phyloP scores from a whole-genome alignment of 2,888 invertebrate species.

The Tupiocoris notatus region DNA sequence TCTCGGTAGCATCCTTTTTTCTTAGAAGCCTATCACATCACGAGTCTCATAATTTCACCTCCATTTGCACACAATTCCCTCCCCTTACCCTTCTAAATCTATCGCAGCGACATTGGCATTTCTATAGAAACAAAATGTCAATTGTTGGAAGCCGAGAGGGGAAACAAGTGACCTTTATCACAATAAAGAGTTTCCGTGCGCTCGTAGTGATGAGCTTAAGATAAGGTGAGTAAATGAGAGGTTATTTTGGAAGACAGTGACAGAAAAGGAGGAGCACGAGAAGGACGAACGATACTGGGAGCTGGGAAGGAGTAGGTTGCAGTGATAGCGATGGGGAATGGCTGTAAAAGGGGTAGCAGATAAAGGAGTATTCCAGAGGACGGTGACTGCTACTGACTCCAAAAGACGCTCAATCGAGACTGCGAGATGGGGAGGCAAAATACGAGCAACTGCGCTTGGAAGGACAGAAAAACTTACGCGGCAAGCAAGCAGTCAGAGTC shows the following conservation, averaged over 20 bases:
- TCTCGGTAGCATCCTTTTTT: too few relatives aligned
- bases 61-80: not conserved
- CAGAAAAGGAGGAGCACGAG: not conserved
- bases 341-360: not conserved
- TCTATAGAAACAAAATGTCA: constrained; percentile 32
- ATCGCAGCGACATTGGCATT: constrained; percentile 10
- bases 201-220: not conserved
- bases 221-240: not conserved
- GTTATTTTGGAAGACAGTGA: not conserved
- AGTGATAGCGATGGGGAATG: not conserved
- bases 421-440: not conserved
- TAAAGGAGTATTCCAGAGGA: not conserved
- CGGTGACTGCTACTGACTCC: not conserved
- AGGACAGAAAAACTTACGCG: not conserved
- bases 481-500: not conserved
- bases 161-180: constrained; percentile 6
- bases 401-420: not conserved
- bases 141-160: not conserved
- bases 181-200: not conserved
- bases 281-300: not conserved
- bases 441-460: not conserved
- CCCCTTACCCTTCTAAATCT: not conserved
- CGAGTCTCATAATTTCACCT: not conserved
- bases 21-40: too few relatives aligned
- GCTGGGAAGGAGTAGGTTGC: not conserved